A percentile compares a stretch with the other conserved stretches of the same genome.
Conservation (phyloP, 2,113 vertebrate species). For the Phylloscopus trochilus region DNA sequence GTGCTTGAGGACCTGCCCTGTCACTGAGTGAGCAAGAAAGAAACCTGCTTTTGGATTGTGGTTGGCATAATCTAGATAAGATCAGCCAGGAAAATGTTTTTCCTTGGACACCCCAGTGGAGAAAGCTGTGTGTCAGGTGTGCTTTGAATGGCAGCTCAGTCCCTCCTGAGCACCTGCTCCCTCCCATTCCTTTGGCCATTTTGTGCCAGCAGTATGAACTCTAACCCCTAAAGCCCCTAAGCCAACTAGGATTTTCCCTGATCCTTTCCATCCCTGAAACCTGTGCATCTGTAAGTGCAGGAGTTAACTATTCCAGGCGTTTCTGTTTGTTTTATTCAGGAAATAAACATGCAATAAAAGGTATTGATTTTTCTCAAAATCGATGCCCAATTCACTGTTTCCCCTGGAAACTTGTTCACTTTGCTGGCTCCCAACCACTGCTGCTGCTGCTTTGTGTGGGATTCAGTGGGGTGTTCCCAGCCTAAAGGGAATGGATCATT, state of each 20-base stretch:
- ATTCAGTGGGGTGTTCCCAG: background rate
- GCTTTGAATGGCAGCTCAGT: background rate
- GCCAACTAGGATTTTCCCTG: background rate
- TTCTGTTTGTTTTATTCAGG: background rate
- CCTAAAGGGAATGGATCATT: background rate
- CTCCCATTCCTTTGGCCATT: background rate
- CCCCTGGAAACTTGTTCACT: background rate
- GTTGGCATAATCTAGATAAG: background rate
- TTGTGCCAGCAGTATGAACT: background rate
- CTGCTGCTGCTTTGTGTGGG: background rate
- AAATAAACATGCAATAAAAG: background rate
- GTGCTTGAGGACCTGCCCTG: background rate
- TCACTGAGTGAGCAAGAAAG: background rate
- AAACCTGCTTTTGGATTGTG: background rate
- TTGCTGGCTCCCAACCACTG: background rate
- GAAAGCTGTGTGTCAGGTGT: background rate
- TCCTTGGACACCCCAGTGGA: rapidly evolving
- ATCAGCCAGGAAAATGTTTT: background rate
- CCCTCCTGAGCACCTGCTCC: rapidly evolving
- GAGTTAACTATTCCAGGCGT: background rate
- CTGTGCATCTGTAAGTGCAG: background rate
- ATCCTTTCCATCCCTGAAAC: background rate
- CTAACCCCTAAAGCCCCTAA: background rate
- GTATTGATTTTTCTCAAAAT: background rate
- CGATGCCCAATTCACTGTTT: background rate